Evolutionary conservation across 2,888 invertebrate genomes (phyloP).

Genomic region (Drepanosiphum platanoidis): DNA sequence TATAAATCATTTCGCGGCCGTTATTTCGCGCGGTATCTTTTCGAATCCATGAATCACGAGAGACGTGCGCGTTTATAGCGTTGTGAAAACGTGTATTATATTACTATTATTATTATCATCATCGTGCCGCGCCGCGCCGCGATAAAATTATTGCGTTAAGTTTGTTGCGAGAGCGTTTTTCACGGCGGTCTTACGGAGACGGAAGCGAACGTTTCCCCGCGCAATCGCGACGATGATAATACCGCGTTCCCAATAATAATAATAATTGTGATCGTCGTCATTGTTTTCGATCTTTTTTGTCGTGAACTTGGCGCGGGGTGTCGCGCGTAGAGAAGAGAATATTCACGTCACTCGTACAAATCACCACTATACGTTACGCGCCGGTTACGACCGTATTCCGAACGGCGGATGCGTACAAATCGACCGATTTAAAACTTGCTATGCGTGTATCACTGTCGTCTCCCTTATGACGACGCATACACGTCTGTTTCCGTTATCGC

Average conservation of each 20-base stretch:
- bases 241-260: neutral
- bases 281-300: neutral
- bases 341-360: neutral
- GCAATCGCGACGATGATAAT: neutral
- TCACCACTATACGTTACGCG: neutral
- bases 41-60: constrained; percentile 14
- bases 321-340: too few species aligned
- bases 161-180: constrained; percentile 35
- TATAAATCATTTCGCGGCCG: constrained; percentile 37
- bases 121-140: neutral
- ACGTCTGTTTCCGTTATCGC: neutral
- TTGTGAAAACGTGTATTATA: too few species aligned
- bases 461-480: too few species aligned
- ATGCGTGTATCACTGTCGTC: too few species aligned
- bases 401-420: neutral
- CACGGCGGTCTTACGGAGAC: neutral
- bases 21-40: constrained; percentile 31
- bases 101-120: too few species aligned
- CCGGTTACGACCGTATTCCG: neutral
- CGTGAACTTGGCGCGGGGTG: too few species aligned
- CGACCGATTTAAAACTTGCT: neutral
- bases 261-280: neutral
- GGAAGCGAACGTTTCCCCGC: neutral
- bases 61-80: neutral
- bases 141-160: constrained; percentile 1